These are phyloP conservation scores for Bombus confusus DNA, from an alignment of 1,140 invertebrate species.

Conservation along the genomic window DNA sequence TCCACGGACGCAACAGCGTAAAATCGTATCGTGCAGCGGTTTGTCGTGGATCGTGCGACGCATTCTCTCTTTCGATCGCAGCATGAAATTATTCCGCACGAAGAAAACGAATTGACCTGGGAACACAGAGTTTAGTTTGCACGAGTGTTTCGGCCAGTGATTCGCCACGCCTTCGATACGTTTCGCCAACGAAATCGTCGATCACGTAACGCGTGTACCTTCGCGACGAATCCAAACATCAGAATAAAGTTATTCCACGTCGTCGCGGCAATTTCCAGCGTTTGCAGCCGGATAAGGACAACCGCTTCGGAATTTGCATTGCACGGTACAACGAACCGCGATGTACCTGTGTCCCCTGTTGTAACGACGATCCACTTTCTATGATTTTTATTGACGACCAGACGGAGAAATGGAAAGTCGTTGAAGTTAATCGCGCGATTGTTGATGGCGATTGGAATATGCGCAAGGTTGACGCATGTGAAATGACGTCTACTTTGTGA, in stretches of 20 bases:
- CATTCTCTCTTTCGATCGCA: background rate
- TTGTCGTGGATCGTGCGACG: background rate
- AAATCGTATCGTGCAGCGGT: background rate
- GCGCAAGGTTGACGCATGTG: too few species aligned
- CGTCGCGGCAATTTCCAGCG: background rate
- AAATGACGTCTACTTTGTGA: too few species aligned
- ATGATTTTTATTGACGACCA: background rate
- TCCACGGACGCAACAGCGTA: background rate
- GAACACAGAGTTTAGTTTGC: background rate
- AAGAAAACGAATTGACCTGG: background rate
- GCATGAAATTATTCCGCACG: background rate
- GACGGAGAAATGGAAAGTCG: conserved; percentile 16
- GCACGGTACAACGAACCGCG: background rate
- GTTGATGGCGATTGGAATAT: background rate
- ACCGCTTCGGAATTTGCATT: background rate
- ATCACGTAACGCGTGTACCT: conserved; percentile 4
- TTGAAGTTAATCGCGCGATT: background rate
- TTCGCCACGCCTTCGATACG: background rate
- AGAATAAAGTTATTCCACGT: conserved; percentile 1
- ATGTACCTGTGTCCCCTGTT: background rate
- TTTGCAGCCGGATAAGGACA: background rate
- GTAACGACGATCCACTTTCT: background rate
- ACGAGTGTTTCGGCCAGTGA: background rate
- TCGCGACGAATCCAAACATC: background rate
- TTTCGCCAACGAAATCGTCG: conserved; percentile 4